These are phyloP conservation scores for Sakesphorus luctuosus DNA, from an alignment of 2,113 vertebrate genomes.

Conservation along the genomic window DNA sequence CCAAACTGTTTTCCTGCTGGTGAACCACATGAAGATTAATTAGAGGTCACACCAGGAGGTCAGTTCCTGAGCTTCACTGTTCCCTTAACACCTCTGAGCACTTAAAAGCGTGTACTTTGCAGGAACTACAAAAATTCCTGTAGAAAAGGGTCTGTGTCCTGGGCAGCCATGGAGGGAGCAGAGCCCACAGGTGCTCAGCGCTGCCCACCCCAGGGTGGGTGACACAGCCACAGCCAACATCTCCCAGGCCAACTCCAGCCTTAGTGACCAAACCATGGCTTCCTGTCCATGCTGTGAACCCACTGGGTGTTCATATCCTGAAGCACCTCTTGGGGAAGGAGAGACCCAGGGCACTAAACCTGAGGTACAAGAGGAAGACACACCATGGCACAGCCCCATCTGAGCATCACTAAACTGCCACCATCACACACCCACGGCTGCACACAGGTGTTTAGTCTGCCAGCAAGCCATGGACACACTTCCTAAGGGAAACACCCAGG, in stretches of 20 bases:
- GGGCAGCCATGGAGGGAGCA: rapidly evolving
- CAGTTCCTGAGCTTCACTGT: not conserved
- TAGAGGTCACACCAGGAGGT: not conserved
- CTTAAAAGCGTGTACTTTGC: not conserved
- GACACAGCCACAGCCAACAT: not conserved
- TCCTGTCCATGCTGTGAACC: not conserved
- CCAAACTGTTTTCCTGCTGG: not conserved
- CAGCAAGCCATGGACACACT: not conserved
- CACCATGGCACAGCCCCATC: not conserved
- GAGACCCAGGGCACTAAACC: not conserved
- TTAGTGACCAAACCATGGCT: not conserved
- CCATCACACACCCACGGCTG: rapidly evolving
- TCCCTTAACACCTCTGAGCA: not conserved
- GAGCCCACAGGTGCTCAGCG: not conserved
- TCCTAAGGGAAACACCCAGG: not conserved
- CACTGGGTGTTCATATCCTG: rapidly evolving
- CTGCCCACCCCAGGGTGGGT: not conserved
- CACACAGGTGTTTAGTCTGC: not conserved
- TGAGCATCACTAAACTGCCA: not conserved
- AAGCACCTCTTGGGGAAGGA: rapidly evolving
- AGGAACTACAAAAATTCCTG: not conserved
- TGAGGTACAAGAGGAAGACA: not conserved
- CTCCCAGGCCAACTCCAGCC: not conserved
- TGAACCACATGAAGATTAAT: not conserved
- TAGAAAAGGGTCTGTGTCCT: not conserved